Percentiles rank a stretch among this genome's conserved stretches.
Conservation (phyloP, 2,797 vertebrate species). For the Lerista edwardsae region DNA sequence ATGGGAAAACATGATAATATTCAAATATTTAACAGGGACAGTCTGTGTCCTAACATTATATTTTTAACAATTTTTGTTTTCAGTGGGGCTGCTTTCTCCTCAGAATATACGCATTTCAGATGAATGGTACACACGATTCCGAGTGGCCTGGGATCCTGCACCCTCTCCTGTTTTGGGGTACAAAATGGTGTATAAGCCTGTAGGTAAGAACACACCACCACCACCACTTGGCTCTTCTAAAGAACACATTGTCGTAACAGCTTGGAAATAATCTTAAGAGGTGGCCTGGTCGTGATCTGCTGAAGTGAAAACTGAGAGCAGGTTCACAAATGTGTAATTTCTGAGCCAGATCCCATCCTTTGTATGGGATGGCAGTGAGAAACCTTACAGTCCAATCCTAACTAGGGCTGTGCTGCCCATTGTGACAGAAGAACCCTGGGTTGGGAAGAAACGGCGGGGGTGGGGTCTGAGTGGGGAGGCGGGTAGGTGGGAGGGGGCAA, state of each 20-base stretch:
- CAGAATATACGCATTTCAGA: constrained; percentile 92
- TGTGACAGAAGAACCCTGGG: too few species aligned
- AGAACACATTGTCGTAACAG: not conserved
- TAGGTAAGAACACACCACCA: constrained; percentile 79
- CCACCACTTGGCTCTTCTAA: not conserved
- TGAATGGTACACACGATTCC: constrained; percentile 97
- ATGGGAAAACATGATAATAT: not conserved
- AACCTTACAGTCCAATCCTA: not conserved
- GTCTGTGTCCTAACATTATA: not conserved
- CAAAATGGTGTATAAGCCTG: constrained; percentile 89
- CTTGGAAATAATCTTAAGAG: not conserved
- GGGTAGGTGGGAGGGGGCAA: too few species aligned
- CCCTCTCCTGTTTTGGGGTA: constrained; percentile 91
- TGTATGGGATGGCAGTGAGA: not conserved
- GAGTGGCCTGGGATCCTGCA: constrained; percentile 94
- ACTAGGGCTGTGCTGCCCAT: too few species aligned
- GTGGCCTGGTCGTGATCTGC: not conserved
- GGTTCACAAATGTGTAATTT: not conserved
- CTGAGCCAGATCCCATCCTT: not conserved
- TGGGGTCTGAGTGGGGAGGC: too few species aligned
- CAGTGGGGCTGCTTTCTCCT: constrained; percentile 90
- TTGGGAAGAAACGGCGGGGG: too few species aligned
- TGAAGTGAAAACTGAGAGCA: not conserved
- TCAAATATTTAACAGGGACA: not conserved
- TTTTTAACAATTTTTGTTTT: constrained; percentile 45